A percentile compares a stretch with the other conserved stretches of the same genome.
phyloP scores from a whole-genome alignment of 2,888 invertebrate species.

The Lutraria lutraria region DNA sequence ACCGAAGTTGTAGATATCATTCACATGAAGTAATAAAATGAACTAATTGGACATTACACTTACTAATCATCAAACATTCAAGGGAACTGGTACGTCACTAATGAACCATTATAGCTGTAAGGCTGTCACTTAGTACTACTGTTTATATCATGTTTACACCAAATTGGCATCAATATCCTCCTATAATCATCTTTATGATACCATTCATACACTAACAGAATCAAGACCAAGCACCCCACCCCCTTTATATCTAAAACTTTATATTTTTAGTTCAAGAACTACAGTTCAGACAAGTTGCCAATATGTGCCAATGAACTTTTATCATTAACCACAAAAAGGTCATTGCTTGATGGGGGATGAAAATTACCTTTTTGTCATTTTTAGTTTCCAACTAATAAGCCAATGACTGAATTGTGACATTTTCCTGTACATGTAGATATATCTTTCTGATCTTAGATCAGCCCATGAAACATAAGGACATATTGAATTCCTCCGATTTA shows the following conservation, averaged over 20 bases:
- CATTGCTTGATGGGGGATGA: too few relatives aligned
- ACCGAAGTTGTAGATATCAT: not conserved
- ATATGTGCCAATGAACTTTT: not conserved
- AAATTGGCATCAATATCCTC: slow-evolving; percentile 44
- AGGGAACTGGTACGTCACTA: slow-evolving; percentile 1
- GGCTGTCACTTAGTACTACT: not conserved
- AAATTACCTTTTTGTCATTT: too few relatives aligned
- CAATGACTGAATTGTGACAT: too few relatives aligned
- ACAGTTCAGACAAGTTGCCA: not conserved
- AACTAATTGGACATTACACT: slow-evolving; percentile 45
- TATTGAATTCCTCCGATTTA: too few relatives aligned
- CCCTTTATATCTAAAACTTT: not conserved
- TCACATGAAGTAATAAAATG: not conserved
- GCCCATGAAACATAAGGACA: too few relatives aligned
- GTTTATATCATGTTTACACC: slow-evolving; percentile 46
- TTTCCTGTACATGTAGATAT: too few relatives aligned
- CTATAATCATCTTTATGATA: slow-evolving; percentile 37
- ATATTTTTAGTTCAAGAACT: not conserved
- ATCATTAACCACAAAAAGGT: too few relatives aligned
- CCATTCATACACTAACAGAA: slow-evolving; percentile 22
- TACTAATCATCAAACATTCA: slow-evolving; percentile 13
- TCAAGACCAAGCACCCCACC: not conserved
- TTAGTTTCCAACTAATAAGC: too few relatives aligned
- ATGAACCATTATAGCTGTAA: not conserved
- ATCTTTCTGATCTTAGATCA: too few relatives aligned